Base-by-base conservation (phyloP, 2,113 vertebrate genomes). In the Haemorhous mexicanus region DNA sequence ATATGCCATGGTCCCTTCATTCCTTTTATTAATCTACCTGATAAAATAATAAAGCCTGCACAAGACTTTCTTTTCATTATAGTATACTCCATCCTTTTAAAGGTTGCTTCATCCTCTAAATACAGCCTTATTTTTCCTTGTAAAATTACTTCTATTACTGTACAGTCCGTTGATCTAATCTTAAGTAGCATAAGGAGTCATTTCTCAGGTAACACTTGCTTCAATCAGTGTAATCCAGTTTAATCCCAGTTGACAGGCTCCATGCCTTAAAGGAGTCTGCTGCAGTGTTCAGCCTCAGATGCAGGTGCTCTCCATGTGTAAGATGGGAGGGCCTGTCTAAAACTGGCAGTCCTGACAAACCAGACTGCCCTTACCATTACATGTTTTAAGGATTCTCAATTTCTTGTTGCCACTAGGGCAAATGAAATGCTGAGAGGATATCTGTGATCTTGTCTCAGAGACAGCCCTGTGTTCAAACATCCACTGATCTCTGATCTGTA, bases 211-310 rank as follows among this genome's bases (percentile, higher is more conserved):
- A 95, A 94, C 3, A 0, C 67, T 91, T 80, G 43, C 84, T 92
- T 90, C 93, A 90, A 55, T 16, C 52, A 39, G 30, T 68, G n/a
- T 93, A 93, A 97, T 94, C 95, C 86, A 63, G 76, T 81, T 28
- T 93, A 91, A 93, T 94, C 79, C 72, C 72, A 63, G 13, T 0
- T 86, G 79, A 74, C 72, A 92, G 84, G 46, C 67, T 39, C 12
- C 78, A n/a, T 81, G 64, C 76, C 33, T 94, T 89, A 63, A 83
- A 92, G 41, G 53, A 87, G 16, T 59, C 44, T 90, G 67, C 59
- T 76, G 30, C 2, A 87, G 58, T 35, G 17, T 58, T 83, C 82
- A 84, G 76, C 35, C 35, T 69, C 67, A 68, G 44, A 26, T 84
- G 72, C 73, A 63, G 62, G 44, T 49, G 68, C 49, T 93, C 66